Evolutionary conservation across 1,140 invertebrate species (phyloP).

Genomic region (Homalodisca vitripennis): DNA sequence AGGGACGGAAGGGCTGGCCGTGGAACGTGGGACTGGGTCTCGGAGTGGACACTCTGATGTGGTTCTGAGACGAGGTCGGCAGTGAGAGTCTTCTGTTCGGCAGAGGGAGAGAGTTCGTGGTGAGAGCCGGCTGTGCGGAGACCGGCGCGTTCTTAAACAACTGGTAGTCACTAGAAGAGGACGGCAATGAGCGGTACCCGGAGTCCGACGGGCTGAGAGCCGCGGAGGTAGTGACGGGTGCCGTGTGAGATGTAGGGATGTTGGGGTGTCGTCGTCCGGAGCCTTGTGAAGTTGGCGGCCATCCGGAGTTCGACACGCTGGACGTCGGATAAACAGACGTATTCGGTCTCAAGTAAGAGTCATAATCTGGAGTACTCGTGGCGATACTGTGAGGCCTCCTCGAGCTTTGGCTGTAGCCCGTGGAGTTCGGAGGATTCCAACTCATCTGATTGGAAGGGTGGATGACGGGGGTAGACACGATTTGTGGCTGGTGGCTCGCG

Average conservation of each 20-base stretch:
- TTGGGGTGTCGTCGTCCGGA: conserved; percentile 45
- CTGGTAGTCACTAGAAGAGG: conserved; percentile 61
- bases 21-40: conserved; percentile 63
- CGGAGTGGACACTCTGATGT: conserved; percentile 40
- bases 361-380: conserved; percentile 47
- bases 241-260: conserved; percentile 46
- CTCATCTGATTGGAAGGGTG: conserved; percentile 27
- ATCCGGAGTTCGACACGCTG: conserved; percentile 45
- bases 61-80: conserved; percentile 47
- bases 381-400: conserved; percentile 51
- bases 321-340: conserved; percentile 49
- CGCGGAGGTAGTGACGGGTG: conserved; percentile 29
- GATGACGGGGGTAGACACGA: conserved; percentile 36
- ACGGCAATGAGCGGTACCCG: conserved; percentile 55
- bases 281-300: neutral
- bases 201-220: conserved; percentile 53
- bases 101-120: conserved; percentile 26
- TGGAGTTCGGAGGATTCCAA: conserved; percentile 30
- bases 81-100: conserved; percentile 46
- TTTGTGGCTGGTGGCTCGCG: conserved; percentile 35
- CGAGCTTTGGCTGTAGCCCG: conserved; percentile 37
- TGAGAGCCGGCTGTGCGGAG: conserved; percentile 51
- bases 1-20: conserved; percentile 55
- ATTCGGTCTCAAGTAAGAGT: conserved; percentile 46
- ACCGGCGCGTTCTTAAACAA: conserved; percentile 55